A percentile compares a stretch with the other conserved stretches of the same genome.
phyloP scores from a whole-genome alignment of 2,888 invertebrate genomes.

The Pseudeuparius sepicola region DNA sequence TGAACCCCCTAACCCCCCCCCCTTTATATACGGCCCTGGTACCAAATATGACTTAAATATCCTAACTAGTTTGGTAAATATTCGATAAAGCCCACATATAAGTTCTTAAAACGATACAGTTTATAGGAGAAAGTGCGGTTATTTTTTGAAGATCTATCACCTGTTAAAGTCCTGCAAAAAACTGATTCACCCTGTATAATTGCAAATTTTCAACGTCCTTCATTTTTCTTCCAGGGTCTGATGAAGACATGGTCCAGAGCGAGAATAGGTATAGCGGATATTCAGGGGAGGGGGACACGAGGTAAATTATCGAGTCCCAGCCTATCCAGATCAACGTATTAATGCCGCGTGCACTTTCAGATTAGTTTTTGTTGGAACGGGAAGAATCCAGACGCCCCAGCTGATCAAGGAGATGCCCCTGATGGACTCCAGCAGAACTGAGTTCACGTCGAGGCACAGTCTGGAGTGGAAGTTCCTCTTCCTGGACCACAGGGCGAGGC shows the following conservation, averaged over 20 bases:
- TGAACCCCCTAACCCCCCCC: no score
- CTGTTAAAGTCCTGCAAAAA: no score
- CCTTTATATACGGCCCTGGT: no score
- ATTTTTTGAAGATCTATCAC: no score
- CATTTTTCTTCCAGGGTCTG: slow-evolving; percentile 34
- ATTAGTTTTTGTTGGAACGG: slow-evolving; percentile 73
- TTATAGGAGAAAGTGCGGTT: no score
- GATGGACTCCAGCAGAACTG: slow-evolving; percentile 61
- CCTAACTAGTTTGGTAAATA: no score
- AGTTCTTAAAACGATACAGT: no score
- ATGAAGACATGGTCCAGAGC: slow-evolving; percentile 36
- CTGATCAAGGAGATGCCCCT: slow-evolving; percentile 77
- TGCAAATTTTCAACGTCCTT: no score
- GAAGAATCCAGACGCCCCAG: slow-evolving; percentile 70
- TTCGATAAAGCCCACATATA: no score
- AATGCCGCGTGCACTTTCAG: slow-evolving; percentile 38
- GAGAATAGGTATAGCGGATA: slow-evolving; percentile 38
- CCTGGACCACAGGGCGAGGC: slow-evolving; percentile 57
- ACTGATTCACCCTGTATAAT: no score
- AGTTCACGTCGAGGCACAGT: slow-evolving; percentile 88
- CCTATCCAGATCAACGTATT: slow-evolving; percentile 6
- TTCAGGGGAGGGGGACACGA: slow-evolving; percentile 41
- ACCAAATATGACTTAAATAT: no score
- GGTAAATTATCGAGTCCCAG: slow-evolving; percentile 33
- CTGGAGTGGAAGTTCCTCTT: slow-evolving; percentile 95